Evolutionary conservation across 2,113 vertebrate genomes (phyloP), one percentile per base, ranked within the genome.

Genomic region (Bagarius yarrelli): DNA sequence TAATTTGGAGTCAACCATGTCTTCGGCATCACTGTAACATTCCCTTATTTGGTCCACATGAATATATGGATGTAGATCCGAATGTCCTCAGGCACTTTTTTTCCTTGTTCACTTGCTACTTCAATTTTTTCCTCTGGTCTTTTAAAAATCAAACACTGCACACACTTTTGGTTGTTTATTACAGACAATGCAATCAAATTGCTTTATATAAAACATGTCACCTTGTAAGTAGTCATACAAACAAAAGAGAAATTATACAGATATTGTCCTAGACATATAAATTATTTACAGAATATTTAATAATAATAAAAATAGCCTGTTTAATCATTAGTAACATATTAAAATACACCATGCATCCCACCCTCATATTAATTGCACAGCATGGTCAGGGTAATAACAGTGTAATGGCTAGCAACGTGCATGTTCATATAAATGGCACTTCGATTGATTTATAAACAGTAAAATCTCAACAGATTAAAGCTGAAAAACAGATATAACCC

Each of bases 401-500:
- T 40, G 16, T 69, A 27, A 15, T 71, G 2, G 6, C 8, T 25
- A 36, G 34, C 13, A 50, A 57, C 25, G 21, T 50, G 19, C 79
- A 81, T 27, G 1, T 50, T 34, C 34, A 36, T 47, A 60, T 40
- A 76, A 19, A 13, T 69, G 55, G 56, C 67, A 80, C 69, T 63
- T 60, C 8, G 15, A 50, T 50, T 71, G 19, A 53, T 53, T 21
- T 53, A 12, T 69, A 70, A 79, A 79, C 15, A 44, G 27, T 34
- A 60, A 53, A 71, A 18, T 18, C 23, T 72, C 21, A 56, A 15
- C 27, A 32, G 69, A 72, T 53, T 72, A 55, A 53, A 72, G 21
- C 30, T 8, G 64, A 34, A 59, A 18, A 69, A 78, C 55, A 57
- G 25, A 57, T 25, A 63, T 30, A 70, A 40, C 71, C 61, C 21